Evolutionary conservation across 2,888 invertebrate species (phyloP).

Genomic region (Zhengitettix transpicula): DNA sequence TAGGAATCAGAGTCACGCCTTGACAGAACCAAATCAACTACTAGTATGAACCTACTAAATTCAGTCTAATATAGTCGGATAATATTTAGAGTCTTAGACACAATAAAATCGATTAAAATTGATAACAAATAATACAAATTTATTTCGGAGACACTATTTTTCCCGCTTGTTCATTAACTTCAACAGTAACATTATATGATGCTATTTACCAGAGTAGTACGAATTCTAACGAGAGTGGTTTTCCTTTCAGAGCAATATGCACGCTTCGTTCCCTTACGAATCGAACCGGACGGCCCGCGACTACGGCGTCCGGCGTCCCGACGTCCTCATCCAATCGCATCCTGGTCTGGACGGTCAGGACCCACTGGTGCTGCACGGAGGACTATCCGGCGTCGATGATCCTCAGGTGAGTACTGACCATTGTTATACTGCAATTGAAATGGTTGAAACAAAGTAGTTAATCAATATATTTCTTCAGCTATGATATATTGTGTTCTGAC

Average conservation of each 20-base stretch:
- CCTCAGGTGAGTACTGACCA: conserved; percentile 25
- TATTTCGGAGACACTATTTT: no score
- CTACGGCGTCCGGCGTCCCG: conserved; percentile 16
- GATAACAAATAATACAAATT: no score
- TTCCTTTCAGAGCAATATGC: conserved; percentile 30
- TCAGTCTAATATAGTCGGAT: no score
- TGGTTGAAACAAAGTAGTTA: background rate
- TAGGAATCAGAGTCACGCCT: no score
- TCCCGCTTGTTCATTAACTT: no score
- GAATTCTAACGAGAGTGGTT: background rate
- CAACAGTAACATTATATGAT: no score
- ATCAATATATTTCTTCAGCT: background rate
- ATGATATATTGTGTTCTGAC: background rate
- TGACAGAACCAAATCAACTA: no score
- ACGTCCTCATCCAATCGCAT: conserved; percentile 18
- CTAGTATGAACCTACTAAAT: no score
- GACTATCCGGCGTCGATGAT: conserved; percentile 56
- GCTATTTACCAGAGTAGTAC: background rate
- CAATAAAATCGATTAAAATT: no score
- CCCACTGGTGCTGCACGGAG: conserved; percentile 63
- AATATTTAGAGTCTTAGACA: no score
- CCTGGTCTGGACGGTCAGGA: conserved; percentile 34
- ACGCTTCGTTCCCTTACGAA: conserved; percentile 32
- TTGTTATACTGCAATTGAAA: background rate
- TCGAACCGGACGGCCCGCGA: conserved; percentile 24